Base-by-base conservation (phyloP, 2,888 invertebrate species). In the Hermaeophaga mercurialis region DNA sequence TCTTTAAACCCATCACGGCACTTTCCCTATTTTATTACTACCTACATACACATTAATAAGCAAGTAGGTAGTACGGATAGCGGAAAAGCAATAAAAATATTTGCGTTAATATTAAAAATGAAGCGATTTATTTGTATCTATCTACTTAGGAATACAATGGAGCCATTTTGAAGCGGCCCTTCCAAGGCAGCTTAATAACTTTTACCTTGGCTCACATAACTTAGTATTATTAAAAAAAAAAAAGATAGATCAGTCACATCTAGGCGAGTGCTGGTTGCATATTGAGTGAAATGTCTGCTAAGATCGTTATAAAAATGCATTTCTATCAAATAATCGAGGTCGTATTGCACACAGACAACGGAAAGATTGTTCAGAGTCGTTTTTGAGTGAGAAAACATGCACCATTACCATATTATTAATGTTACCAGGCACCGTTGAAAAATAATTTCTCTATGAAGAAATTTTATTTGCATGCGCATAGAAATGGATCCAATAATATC, bases 1-100 rank as follows among this genome's bases (percentile, higher is more conserved):
- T 39, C 39, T 39, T 39, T 39, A 22, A 39, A 39, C 39, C 39
- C 39, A 39, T 39, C 39, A 12, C 39, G 12, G 19, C 19, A 22
- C 39, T 39, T 39, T 39, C 39, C 39, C 39, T 19, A 39, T 19
- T 39, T 39, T 22, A 39, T 39, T 19, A 22, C 39, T 22, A 22
- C 39, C 39, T 22, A 39, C 39, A 22, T 19, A 11, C 18, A n/a
- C 14, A 39, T 39, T 39, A 39, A 22, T 39, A 39, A 39, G 8
- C n/a, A 4, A 31, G 31, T 31, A 31, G 31, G 31, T 31, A 31
- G 31, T n/a, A 31, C 3, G 12, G 12, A 31, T 11, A 11, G 12
- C 31, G 9, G 9, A 9, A 31, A 12, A 31, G 31, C 31, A 31
- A 31, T 11, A 31, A 31, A 31, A 31, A 31, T 11, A 28, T 28